These are phyloP conservation scores for Watsonalla cultraria DNA, from an alignment of 2,888 invertebrate genomes.

Conservation along the genomic window DNA sequence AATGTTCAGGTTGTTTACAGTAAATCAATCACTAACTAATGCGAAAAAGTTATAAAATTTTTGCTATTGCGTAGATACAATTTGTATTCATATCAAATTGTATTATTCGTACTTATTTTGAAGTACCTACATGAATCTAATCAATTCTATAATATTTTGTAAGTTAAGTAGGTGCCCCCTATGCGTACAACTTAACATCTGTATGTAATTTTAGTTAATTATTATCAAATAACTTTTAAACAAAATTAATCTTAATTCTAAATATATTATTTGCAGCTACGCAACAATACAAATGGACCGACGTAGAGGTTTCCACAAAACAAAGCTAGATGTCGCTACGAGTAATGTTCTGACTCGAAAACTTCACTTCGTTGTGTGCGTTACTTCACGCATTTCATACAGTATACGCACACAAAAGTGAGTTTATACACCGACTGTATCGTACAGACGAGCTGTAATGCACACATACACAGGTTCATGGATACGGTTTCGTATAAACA, in stretches of 20 bases:
- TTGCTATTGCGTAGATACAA: too few relatives aligned
- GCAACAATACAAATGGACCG: conserved; percentile 37
- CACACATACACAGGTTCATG: conserved; percentile 13
- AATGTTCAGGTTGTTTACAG: too few relatives aligned
- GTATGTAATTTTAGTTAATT: too few relatives aligned
- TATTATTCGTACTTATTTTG: too few relatives aligned
- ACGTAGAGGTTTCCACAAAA: conserved; percentile 31
- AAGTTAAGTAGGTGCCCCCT: too few relatives aligned
- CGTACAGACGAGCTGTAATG: conserved; percentile 33
- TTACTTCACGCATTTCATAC: conserved; percentile 26
- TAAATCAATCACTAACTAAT: too few relatives aligned
- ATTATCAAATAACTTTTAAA: too few relatives aligned
- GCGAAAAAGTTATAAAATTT: too few relatives aligned
- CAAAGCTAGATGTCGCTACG: conserved; percentile 63
- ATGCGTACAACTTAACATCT: too few relatives aligned
- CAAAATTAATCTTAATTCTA: conserved; percentile 2
- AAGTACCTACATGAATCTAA: too few relatives aligned
- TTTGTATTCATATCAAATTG: too few relatives aligned
- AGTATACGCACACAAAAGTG: conserved; percentile 26
- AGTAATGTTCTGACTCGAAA: conserved; percentile 40
- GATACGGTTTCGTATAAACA: conserved; percentile 13
- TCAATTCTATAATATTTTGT: too few relatives aligned
- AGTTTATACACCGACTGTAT: conserved; percentile 21
- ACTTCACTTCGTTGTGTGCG: conserved; percentile 43
- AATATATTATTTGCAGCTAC: conserved; percentile 30